A percentile compares a stretch with the other conserved stretches of the same genome.
Evolutionary conservation across 1,140 invertebrate genomes (phyloP).

Genomic region (Drosophila burlai): DNA sequence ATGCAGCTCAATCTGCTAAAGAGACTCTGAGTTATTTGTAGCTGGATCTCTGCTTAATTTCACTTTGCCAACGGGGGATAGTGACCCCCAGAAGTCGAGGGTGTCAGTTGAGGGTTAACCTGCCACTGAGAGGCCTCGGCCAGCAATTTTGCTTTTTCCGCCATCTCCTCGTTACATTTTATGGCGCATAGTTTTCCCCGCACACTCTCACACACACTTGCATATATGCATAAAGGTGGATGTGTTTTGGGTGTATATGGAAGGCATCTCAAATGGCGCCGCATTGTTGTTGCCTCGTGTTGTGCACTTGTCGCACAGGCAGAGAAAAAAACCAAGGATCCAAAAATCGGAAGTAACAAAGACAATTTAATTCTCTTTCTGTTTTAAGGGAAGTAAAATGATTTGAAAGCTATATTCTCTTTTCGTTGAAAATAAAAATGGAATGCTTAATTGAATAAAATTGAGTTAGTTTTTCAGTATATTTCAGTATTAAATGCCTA

Average conservation of each 20-base stretch:
- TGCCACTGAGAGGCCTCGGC: slow-evolving; percentile 27
- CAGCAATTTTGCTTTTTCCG: slow-evolving; percentile 17
- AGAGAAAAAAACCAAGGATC: not conserved
- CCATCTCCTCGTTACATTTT: slow-evolving; percentile 56
- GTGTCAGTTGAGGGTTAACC: slow-evolving; percentile 11
- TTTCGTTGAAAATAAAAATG: too few species aligned
- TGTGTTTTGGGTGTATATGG: slow-evolving; percentile 25
- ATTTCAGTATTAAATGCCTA: too few species aligned
- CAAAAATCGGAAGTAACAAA: not conserved
- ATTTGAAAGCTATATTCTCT: not conserved
- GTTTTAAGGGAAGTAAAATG: not conserved
- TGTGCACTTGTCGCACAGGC: slow-evolving; percentile 57
- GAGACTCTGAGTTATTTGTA: slow-evolving; percentile 13
- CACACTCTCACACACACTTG: slow-evolving; percentile 37
- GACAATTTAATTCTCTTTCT: not conserved
- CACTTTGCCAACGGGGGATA: slow-evolving; percentile 25
- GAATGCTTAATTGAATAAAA: not conserved
- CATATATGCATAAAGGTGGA: slow-evolving; percentile 49
- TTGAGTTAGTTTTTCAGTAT: not conserved
- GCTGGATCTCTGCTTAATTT: slow-evolving; percentile 20
- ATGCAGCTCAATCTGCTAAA: slow-evolving; percentile 23
- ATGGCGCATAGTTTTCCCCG: slow-evolving; percentile 51
- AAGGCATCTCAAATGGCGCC: slow-evolving; percentile 66
- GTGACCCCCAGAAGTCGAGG: slow-evolving; percentile 16
- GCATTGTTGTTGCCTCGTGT: slow-evolving; percentile 53